Percentiles rank a stretch among this genome's conserved stretches.
These are phyloP conservation scores for Pyrgilauda ruficollis DNA, from an alignment of 2,113 vertebrate genomes.

Conservation along the genomic window DNA sequence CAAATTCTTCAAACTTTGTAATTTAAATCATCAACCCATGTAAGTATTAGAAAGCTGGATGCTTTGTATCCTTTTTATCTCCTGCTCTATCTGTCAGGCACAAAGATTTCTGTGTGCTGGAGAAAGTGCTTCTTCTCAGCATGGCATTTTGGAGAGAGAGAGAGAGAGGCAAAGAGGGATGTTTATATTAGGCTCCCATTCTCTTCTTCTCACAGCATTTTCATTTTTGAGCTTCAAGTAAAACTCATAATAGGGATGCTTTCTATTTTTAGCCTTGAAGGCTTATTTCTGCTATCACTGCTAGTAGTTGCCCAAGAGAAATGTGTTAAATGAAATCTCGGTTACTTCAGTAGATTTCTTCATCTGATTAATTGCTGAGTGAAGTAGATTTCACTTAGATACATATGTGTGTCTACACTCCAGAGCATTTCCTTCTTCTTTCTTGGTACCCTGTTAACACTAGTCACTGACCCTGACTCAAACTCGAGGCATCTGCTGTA, in stretches of 20 bases:
- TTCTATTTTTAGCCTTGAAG: neutral
- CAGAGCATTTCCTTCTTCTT: neutral
- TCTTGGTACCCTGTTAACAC: neutral
- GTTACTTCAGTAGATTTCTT: neutral
- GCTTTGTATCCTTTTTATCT: slow-evolving; percentile 42
- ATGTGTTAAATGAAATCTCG: neutral
- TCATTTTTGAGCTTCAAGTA: neutral
- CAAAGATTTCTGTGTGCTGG: neutral
- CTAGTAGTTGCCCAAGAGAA: neutral
- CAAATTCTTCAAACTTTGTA: slow-evolving; percentile 10
- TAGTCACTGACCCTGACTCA: neutral
- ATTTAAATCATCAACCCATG: slow-evolving; percentile 8
- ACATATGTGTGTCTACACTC: neutral
- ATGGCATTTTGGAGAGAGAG: neutral
- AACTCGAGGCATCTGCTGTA: neutral
- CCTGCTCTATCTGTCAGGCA: slow-evolving; percentile 16
- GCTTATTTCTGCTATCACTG: neutral
- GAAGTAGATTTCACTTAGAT: neutral
- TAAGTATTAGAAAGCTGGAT: slow-evolving; percentile 3
- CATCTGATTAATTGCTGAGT: slow-evolving; percentile 18
- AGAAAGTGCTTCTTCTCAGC: slow-evolving; percentile 14
- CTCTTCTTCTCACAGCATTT: neutral
- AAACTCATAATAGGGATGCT: neutral
- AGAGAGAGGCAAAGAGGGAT: neutral
- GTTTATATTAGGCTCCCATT: slow-evolving; percentile 1